These are phyloP conservation scores for Phocoena phocoena DNA, from an alignment of 2,113 vertebrate genomes.

Conservation along the genomic window DNA sequence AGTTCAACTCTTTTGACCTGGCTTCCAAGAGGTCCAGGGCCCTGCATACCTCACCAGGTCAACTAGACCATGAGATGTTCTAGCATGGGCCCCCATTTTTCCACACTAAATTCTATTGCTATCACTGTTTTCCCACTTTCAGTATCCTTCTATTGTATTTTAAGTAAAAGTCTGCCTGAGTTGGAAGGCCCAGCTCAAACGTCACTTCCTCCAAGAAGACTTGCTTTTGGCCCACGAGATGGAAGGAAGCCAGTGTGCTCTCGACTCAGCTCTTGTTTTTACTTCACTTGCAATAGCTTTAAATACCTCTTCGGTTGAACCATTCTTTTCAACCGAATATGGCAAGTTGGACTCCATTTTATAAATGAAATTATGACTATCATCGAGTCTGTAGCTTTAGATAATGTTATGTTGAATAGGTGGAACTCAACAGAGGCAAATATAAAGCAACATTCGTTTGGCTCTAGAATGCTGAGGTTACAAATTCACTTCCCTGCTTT, in stretches of 20 bases:
- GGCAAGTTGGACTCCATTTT: not conserved
- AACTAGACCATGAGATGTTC: fast-evolving
- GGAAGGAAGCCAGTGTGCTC: fast-evolving
- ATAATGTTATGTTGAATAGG: no score
- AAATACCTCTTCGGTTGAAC: not conserved
- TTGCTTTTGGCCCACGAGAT: fast-evolving
- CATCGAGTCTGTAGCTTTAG: no score
- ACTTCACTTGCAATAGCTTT: not conserved
- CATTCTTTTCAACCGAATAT: no score
- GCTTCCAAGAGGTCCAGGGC: fast-evolving
- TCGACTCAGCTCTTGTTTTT: not conserved
- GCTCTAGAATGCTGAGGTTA: not conserved
- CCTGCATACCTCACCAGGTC: not conserved
- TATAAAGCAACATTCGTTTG: not conserved
- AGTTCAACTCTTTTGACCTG: no score
- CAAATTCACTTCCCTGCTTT: not conserved
- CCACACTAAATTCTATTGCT: fast-evolving
- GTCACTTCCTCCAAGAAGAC: not conserved
- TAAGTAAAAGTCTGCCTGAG: not conserved
- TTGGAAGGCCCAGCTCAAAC: not conserved
- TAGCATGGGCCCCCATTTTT: fast-evolving
- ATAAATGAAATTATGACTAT: not conserved
- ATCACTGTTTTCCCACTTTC: no score
- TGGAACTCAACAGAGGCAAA: not conserved
- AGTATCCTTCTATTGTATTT: not conserved